Percentiles rank a stretch among this genome's conserved stretches.
These are phyloP conservation scores for Leucoptera coffeella DNA, from an alignment of 2,888 invertebrate genomes.

Conservation along the genomic window DNA sequence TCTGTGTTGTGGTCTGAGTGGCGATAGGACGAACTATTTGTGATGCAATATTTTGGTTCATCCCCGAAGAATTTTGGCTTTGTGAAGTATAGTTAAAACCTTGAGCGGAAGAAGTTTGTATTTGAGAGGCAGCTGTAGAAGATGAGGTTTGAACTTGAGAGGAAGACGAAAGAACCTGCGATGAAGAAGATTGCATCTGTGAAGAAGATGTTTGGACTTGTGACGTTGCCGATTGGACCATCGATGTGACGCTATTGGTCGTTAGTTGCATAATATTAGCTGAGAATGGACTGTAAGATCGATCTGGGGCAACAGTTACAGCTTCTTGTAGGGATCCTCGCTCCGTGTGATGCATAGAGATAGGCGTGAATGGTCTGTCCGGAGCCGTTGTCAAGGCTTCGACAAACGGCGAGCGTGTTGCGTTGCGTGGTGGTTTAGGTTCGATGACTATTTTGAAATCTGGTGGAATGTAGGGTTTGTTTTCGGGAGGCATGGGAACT, in stretches of 20 bases:
- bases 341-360: conserved; percentile 37
- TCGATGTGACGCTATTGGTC: conserved; percentile 1
- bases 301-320: conserved; percentile 57
- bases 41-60: too few relatives aligned
- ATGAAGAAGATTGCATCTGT: too few relatives aligned
- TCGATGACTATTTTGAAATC: conserved; percentile 54
- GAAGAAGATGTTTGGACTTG: conserved; percentile 15
- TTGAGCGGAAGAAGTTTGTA: too few relatives aligned
- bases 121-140: too few relatives aligned
- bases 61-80: too few relatives aligned
- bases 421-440: conserved; percentile 32
- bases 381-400: conserved; percentile 65
- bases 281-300: conserved; percentile 53
- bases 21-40: conserved; percentile 27
- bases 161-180: too few relatives aligned
- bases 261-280: conserved; percentile 19
- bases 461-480: conserved; percentile 61
- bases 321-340: conserved; percentile 52
- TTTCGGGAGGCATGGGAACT: conserved; percentile 59
- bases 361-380: conserved; percentile 55
- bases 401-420: conserved; percentile 57
- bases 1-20: conserved; percentile 20
- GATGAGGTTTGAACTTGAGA: conserved; percentile 15
- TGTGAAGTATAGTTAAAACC: too few relatives aligned
- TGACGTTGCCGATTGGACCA: conserved; percentile 23